Evolutionary conservation across 2,797 vertebrate genomes (phyloP).

Genomic region (Falco concolor): DNA sequence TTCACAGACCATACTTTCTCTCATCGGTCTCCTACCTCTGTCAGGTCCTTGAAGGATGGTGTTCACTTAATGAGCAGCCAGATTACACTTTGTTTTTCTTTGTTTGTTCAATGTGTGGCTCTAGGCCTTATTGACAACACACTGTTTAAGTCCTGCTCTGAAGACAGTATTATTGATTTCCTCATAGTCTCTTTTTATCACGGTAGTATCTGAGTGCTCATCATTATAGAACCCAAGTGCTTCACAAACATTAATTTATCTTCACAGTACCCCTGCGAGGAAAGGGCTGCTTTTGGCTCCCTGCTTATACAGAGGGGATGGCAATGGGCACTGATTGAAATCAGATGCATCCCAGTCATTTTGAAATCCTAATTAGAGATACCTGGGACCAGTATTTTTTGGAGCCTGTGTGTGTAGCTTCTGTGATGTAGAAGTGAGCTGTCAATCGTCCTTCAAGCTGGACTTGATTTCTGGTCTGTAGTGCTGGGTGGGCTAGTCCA

Average conservation of each 20-base stretch:
- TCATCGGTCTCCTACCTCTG: neutral
- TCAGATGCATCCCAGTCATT: neutral
- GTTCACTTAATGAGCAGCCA: constrained; percentile 21
- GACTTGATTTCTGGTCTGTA: neutral
- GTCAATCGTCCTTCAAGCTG: neutral
- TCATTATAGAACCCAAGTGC: neutral
- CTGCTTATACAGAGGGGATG: neutral
- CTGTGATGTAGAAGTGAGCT: neutral
- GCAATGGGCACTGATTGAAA: neutral
- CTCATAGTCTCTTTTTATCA: neutral
- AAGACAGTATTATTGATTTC: constrained; percentile 49
- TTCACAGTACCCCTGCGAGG: neutral
- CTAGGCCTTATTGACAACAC: constrained; percentile 6
- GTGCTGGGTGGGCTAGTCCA: neutral
- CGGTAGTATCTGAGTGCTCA: neutral
- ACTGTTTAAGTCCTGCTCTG: constrained; percentile 10
- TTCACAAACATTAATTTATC: constrained; percentile 41
- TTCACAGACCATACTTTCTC: neutral
- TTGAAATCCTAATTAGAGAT: neutral
- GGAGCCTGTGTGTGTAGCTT: neutral
- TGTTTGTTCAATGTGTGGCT: neutral
- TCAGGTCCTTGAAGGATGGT: neutral
- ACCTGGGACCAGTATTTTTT: neutral
- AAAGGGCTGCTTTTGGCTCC: neutral
- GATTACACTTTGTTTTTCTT: constrained; percentile 17